phyloP scores from a whole-genome alignment of 2,797 vertebrate genomes.

The Typhlichthys eigenmanni region DNA sequence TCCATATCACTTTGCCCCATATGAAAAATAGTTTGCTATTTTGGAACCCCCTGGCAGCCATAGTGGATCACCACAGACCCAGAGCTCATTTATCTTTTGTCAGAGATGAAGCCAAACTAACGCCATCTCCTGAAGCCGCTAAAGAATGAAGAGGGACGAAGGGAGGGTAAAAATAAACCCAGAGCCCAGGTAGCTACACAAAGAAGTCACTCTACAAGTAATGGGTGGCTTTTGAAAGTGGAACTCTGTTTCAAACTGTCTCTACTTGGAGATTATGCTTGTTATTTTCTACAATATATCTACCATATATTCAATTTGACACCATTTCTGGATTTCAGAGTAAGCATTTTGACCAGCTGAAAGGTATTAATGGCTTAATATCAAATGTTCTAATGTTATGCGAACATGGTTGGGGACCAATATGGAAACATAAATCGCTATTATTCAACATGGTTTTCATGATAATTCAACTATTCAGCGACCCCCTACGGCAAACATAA shows the following conservation, averaged over 20 bases:
- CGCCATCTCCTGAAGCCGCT: constrained; percentile 93
- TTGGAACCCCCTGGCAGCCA: constrained; percentile 99
- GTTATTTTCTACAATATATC: constrained; percentile 34
- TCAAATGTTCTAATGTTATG: neutral
- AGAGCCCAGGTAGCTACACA: constrained; percentile 84
- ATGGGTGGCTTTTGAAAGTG: constrained; percentile 87
- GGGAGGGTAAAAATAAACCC: constrained; percentile 94
- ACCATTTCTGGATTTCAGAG: constrained; percentile 25
- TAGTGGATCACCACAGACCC: constrained; percentile 96
- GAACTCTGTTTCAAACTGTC: constrained; percentile 74
- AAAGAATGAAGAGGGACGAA: constrained; percentile 92
- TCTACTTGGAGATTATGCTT: constrained; percentile 53
- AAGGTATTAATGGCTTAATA: neutral
- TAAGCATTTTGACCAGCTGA: constrained; percentile 33
- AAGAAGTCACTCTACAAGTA: constrained; percentile 84
- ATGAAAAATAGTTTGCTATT: constrained; percentile 99
- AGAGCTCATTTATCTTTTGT: constrained; percentile 99
- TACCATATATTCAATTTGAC: constrained; percentile 33
- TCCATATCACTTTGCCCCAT: constrained; percentile 94
- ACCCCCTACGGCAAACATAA: neutral
- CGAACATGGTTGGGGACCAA: neutral
- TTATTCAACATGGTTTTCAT: neutral
- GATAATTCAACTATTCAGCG: neutral
- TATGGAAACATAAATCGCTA: neutral
- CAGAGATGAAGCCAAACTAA: constrained; percentile 98